Evolutionary conservation across 2,113 vertebrate genomes (phyloP).

Genomic region (Aphyosemion australe): DNA sequence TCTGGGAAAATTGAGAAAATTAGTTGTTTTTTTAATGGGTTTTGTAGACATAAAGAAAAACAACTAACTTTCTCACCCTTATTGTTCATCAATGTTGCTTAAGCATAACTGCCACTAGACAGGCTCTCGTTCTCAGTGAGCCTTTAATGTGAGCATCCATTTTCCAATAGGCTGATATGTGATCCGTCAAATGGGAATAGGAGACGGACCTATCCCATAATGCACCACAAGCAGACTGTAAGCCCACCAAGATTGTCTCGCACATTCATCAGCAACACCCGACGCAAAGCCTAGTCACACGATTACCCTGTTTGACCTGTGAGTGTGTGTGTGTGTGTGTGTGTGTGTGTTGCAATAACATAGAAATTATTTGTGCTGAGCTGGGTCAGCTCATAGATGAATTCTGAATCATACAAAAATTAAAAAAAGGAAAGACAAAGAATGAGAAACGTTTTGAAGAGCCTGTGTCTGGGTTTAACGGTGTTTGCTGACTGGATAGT

Average conservation of each 20-base stretch:
- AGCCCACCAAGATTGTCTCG: constrained; percentile 44
- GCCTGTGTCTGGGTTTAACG: not conserved
- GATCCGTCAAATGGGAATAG: constrained; percentile 59
- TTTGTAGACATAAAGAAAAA: not conserved
- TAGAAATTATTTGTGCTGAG: constrained; percentile 11
- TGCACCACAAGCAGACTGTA: constrained; percentile 45
- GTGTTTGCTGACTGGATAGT: not conserved
- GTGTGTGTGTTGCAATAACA: no score
- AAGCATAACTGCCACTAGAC: constrained; percentile 4
- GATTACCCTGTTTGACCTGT: constrained; percentile 18
- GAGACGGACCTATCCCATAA: constrained; percentile 53
- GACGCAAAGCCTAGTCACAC: constrained; percentile 41
- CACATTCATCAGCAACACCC: constrained; percentile 36
- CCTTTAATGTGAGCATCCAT: constrained; percentile 54
- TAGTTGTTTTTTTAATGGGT: not conserved
- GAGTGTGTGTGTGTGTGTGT: not conserved
- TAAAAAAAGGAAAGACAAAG: constrained; percentile 2
- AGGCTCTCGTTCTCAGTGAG: constrained; percentile 12
- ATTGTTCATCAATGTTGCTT: not conserved
- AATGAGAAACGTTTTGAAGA: not conserved
- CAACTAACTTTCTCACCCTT: no score
- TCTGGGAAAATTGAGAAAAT: not conserved
- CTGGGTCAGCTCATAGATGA: constrained; percentile 7
- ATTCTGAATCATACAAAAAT: constrained; percentile 6
- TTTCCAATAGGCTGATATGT: constrained; percentile 60